Evolutionary conservation across 2,113 vertebrate species (phyloP).

Genomic region (Geococcyx californianus): DNA sequence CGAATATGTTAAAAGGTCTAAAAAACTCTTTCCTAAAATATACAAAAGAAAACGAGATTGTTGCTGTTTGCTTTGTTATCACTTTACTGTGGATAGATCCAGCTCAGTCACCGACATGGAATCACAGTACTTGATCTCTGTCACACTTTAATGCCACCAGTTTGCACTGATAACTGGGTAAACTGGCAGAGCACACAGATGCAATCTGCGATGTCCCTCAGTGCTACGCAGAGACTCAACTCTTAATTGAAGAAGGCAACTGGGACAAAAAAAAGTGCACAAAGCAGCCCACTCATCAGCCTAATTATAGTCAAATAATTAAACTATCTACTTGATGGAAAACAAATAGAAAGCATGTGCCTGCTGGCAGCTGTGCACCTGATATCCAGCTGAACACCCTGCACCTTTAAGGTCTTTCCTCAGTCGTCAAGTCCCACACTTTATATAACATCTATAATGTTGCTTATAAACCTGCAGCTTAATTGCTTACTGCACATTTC

Average conservation of each 20-base stretch:
- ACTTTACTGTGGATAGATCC: not conserved
- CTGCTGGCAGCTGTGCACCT: not conserved
- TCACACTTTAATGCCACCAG: slow-evolving; percentile 5
- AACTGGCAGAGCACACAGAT: slow-evolving; percentile 30
- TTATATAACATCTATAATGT: not conserved
- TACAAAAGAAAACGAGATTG: not conserved
- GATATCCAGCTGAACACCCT: not conserved
- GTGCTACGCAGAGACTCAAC: not conserved
- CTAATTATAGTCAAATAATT: slow-evolving; percentile 28
- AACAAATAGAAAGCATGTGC: not conserved
- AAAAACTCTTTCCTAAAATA: not conserved
- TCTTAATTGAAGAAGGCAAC: slow-evolving; percentile 26
- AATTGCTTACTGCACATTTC: not conserved
- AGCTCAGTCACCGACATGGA: not conserved
- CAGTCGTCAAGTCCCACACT: not conserved
- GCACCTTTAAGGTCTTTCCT: not conserved
- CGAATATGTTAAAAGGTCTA: not conserved
- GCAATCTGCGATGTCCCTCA: not conserved
- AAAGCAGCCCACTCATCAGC: slow-evolving; percentile 26
- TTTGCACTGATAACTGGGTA: slow-evolving; percentile 51
- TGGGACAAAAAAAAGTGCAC: not conserved
- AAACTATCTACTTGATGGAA: not conserved
- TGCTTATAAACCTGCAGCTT: not conserved
- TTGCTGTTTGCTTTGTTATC: not conserved
- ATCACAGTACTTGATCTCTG: not conserved